Evolutionary conservation across 2,113 vertebrate species (phyloP).

Genomic region (Scortum barcoo): DNA sequence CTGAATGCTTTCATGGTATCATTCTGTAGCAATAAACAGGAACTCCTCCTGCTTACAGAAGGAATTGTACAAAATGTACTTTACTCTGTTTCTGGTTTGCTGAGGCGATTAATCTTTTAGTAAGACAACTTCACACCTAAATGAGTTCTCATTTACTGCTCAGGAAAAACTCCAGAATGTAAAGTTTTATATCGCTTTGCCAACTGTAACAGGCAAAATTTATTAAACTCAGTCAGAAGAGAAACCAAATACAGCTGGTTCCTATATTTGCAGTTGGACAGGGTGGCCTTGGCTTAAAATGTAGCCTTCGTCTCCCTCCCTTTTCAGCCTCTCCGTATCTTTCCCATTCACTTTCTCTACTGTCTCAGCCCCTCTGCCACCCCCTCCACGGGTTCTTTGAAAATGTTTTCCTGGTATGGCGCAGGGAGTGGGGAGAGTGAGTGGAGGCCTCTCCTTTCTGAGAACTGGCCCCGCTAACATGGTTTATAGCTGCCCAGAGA

Average conservation of each 20-base stretch:
- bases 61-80: constrained; percentile 27
- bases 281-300: constrained; percentile 61
- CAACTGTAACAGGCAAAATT: constrained; percentile 45
- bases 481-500: constrained; percentile 82
- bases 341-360: constrained; percentile 67
- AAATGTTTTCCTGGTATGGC: constrained; percentile 79
- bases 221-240: constrained; percentile 29
- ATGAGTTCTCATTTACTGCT: constrained; percentile 36
- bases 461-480: constrained; percentile 79
- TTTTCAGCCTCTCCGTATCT: constrained; percentile 69
- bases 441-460: constrained; percentile 80
- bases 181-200: constrained; percentile 33
- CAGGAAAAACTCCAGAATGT: constrained; percentile 30
- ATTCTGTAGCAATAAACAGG: not conserved
- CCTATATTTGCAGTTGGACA: constrained; percentile 67
- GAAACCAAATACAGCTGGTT: constrained; percentile 73
- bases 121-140: constrained; percentile 45
- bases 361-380: constrained; percentile 47
- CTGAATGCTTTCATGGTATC: not conserved
- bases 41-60: not conserved
- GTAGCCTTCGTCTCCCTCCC: constrained; percentile 43
- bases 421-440: constrained; percentile 56
- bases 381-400: constrained; percentile 73
- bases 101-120: constrained; percentile 42
- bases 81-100: constrained; percentile 42